These are phyloP conservation scores for Lobophora halterata DNA, from an alignment of 2,888 invertebrate genomes.

Conservation along the genomic window DNA sequence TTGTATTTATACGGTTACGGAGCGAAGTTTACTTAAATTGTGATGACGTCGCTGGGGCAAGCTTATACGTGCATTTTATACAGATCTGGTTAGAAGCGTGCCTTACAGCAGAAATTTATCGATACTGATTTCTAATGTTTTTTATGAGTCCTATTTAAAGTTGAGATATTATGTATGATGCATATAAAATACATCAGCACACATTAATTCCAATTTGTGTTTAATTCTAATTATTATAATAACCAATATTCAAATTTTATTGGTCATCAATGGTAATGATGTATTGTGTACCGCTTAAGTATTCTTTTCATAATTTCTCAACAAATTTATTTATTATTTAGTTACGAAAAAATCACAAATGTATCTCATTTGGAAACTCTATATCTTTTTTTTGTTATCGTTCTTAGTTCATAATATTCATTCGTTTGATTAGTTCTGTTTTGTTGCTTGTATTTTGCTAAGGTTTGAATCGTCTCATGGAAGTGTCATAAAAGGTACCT, in stretches of 20 bases:
- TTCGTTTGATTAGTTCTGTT: conserved; percentile 52
- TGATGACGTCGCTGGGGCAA: conserved; percentile 35
- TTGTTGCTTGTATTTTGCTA: conserved; percentile 64
- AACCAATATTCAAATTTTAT: background rate
- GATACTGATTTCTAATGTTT: conserved; percentile 6
- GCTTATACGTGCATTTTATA: conserved; percentile 30
- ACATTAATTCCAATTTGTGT: background rate
- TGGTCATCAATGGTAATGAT: too few species aligned
- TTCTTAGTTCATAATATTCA: conserved; percentile 58
- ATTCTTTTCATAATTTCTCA: conserved; percentile 7
- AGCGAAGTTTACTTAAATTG: conserved; percentile 73
- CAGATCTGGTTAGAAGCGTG: conserved; percentile 40
- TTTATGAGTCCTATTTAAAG: conserved; percentile 1
- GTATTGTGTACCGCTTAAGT: too few species aligned
- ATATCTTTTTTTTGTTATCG: conserved; percentile 64
- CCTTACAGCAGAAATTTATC: conserved; percentile 24
- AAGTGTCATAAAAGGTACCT: conserved; percentile 36
- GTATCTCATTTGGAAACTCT: conserved; percentile 63
- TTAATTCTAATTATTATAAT: too few species aligned
- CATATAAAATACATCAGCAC: background rate
- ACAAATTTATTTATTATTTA: conserved; percentile 24
- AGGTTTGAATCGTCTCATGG: conserved; percentile 37
- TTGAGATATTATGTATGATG: conserved; percentile 8
- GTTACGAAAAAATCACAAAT: conserved; percentile 30
- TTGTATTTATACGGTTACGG: conserved; percentile 53